phyloP scores from a whole-genome alignment of 2,797 vertebrate species.

The Lacerta bilineata region DNA sequence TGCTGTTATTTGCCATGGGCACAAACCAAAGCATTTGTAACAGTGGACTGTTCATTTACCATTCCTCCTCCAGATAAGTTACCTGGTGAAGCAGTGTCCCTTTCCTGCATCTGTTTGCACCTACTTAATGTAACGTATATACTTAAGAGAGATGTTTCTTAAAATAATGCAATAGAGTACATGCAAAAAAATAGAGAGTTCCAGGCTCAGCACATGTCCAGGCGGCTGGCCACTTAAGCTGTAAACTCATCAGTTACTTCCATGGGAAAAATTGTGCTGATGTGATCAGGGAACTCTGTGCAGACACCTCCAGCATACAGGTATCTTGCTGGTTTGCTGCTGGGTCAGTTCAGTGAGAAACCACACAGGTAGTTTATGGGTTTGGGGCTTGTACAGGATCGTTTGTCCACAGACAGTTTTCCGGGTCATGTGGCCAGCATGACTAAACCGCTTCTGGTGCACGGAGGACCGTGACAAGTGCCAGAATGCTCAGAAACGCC shows the following conservation, averaged over 20 bases:
- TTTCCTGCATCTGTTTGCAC: neutral
- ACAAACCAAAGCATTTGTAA: neutral
- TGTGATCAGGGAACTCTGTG: neutral
- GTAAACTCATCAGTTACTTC: neutral
- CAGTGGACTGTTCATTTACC: conserved; percentile 19
- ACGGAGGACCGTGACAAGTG: no score
- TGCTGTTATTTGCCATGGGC: neutral
- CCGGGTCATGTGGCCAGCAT: no score
- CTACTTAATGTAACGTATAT: neutral
- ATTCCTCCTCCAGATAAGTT: neutral
- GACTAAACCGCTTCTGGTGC: no score
- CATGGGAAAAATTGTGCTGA: conserved; percentile 9
- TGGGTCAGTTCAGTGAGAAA: neutral
- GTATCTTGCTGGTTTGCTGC: neutral
- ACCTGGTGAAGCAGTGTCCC: neutral
- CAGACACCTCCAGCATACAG: neutral
- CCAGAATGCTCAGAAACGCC: no score
- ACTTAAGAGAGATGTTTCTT: neutral
- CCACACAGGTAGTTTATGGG: neutral
- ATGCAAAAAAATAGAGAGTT: neutral
- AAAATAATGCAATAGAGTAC: conserved; percentile 18
- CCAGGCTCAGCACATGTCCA: neutral
- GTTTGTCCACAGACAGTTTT: no score
- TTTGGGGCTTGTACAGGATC: neutral
- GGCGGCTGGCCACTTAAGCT: neutral